These are phyloP conservation scores for Otolemur crassicaudatus DNA, from an alignment of 2,797 vertebrate genomes.

Conservation along the genomic window DNA sequence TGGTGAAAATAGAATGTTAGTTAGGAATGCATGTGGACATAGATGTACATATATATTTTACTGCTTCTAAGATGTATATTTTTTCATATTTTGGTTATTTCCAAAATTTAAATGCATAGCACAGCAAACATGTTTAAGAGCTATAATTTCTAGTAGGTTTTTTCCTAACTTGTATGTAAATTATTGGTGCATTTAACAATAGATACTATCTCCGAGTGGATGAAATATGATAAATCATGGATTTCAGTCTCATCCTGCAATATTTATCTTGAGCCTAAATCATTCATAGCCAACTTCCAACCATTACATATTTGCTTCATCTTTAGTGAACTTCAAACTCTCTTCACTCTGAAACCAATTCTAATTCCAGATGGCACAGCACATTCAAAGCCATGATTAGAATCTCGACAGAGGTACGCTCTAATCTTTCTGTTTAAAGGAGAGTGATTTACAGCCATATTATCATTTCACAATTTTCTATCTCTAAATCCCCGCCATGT, in stretches of 20 bases:
- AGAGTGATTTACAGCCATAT: conserved; percentile 28
- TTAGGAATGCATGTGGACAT: not conserved
- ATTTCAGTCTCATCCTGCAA: not conserved
- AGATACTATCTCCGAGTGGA: not conserved
- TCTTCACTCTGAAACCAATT: conserved; percentile 48
- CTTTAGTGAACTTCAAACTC: conserved; percentile 52
- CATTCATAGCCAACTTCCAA: conserved; percentile 35
- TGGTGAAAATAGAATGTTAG: not conserved
- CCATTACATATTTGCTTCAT: conserved; percentile 16
- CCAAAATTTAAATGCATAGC: not conserved
- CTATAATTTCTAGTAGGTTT: not conserved
- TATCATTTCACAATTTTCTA: conserved; percentile 48
- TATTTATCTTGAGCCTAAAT: conserved; percentile 50
- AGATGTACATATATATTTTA: not conserved
- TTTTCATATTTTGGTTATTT: conserved; percentile 5
- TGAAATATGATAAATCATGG: not conserved
- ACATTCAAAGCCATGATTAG: conserved; percentile 26
- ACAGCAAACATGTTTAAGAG: not conserved
- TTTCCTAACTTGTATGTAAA: not conserved
- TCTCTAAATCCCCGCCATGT: not conserved
- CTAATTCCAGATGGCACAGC: not conserved
- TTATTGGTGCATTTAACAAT: not conserved
- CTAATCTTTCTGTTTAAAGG: conserved; percentile 10
- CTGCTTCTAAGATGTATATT: not conserved
- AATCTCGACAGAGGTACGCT: not conserved